Evolutionary conservation across 2,113 vertebrate species (phyloP).

Genomic region (Aix galericulata): DNA sequence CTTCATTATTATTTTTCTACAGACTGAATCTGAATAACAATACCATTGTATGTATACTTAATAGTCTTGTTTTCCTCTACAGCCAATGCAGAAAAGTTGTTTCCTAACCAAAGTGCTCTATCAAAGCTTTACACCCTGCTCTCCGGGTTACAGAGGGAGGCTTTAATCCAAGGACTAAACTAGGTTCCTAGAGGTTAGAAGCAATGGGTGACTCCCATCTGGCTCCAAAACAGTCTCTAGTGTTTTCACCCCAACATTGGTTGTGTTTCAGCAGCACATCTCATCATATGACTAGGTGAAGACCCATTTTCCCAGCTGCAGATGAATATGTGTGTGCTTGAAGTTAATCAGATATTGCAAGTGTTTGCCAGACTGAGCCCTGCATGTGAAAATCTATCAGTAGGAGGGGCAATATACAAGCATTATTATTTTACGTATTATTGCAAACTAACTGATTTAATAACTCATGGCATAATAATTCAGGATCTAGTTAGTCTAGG

Average conservation of each 20-base stretch:
- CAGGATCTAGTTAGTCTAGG: slow-evolving; percentile 37
- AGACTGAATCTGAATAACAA: background rate
- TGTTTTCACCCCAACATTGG: background rate
- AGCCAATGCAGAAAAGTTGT: background rate
- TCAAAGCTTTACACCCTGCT: background rate
- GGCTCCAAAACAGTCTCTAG: background rate
- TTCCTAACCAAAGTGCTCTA: background rate
- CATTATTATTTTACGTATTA: background rate
- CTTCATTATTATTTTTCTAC: background rate
- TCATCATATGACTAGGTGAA: background rate
- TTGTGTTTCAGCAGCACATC: background rate
- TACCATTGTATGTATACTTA: background rate
- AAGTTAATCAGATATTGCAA: background rate
- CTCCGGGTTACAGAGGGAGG: background rate
- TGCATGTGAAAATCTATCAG: background rate
- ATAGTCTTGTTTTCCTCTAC: background rate
- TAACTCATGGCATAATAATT: slow-evolving; percentile 52
- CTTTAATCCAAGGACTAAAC: background rate
- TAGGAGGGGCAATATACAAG: background rate
- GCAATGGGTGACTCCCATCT: background rate
- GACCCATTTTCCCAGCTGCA: background rate
- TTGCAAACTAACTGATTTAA: slow-evolving; percentile 31
- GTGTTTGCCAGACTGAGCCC: background rate
- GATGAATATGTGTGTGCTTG: background rate
- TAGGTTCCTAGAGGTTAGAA: background rate